These are phyloP conservation scores for Diadumene lineata DNA, from an alignment of 92 coral and sea anemone species.

Conservation along the genomic window DNA sequence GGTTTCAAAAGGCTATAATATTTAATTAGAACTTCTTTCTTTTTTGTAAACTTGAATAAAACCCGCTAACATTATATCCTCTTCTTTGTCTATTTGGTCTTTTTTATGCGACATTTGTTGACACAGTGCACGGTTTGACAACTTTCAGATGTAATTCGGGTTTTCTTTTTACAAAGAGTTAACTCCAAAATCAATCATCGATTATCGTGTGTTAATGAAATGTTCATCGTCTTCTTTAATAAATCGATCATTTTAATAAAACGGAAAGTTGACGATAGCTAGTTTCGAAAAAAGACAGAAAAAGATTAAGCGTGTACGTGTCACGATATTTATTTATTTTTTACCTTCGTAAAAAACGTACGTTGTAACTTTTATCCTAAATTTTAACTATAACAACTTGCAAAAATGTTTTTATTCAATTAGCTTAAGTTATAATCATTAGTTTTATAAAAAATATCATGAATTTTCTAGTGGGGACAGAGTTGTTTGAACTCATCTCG, in stretches of 20 bases:
- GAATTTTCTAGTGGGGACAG: no score
- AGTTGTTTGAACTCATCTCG: no score
- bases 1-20: not conserved
- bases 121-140: not conserved
- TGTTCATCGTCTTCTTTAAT: not conserved
- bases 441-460: no score
- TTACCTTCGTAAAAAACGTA: no score
- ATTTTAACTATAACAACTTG: no score
- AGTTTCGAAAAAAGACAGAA: no score
- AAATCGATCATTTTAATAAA: not conserved
- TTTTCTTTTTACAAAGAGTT: not conserved
- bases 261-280: no score
- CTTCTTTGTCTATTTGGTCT: not conserved
- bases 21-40: not conserved
- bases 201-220: not conserved
- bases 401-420: no score
- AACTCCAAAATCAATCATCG: not conserved
- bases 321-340: no score
- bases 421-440: no score
- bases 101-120: slow-evolving; percentile 3
- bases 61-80: slow-evolving; percentile 9
- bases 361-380: no score
- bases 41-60: slow-evolving; percentile 4
- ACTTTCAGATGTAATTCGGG: not conserved
- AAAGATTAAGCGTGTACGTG: no score